Conservation (phyloP, 2,113 vertebrate genomes). For the Gallinago paraguaiae region DNA sequence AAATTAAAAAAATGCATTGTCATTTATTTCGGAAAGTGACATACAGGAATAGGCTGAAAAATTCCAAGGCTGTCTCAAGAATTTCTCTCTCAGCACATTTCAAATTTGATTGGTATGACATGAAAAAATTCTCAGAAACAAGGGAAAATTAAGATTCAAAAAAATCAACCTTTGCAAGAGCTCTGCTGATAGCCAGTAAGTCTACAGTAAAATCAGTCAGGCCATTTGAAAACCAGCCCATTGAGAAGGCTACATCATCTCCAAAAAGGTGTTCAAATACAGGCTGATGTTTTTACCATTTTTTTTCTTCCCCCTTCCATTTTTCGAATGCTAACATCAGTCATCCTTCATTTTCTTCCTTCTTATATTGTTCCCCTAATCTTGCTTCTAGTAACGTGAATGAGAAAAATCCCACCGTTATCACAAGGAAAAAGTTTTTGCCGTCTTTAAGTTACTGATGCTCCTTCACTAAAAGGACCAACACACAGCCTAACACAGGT, state of each 20-base stretch:
- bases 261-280: not conserved
- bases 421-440: not conserved
- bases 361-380: not conserved
- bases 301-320: not conserved
- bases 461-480: not conserved
- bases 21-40: not conserved
- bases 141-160: not conserved
- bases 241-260: not conserved
- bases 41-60: not conserved
- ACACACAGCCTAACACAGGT: not conserved
- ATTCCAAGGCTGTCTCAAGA: not conserved
- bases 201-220: not conserved
- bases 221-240: not conserved
- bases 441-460: not conserved
- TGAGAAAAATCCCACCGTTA: not conserved
- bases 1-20: not conserved
- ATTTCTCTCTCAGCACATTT: conserved; percentile 6
- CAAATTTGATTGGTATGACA: not conserved
- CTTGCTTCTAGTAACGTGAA: not conserved
- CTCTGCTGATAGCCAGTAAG: not conserved
- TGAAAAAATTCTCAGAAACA: not conserved
- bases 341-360: not conserved
- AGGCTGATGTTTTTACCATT: not conserved
- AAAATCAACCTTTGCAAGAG: not conserved
- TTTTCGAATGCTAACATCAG: not conserved